These are phyloP conservation scores for Cyprinodon diabolis DNA, from an alignment of 2,797 vertebrate species.

Conservation along the genomic window DNA sequence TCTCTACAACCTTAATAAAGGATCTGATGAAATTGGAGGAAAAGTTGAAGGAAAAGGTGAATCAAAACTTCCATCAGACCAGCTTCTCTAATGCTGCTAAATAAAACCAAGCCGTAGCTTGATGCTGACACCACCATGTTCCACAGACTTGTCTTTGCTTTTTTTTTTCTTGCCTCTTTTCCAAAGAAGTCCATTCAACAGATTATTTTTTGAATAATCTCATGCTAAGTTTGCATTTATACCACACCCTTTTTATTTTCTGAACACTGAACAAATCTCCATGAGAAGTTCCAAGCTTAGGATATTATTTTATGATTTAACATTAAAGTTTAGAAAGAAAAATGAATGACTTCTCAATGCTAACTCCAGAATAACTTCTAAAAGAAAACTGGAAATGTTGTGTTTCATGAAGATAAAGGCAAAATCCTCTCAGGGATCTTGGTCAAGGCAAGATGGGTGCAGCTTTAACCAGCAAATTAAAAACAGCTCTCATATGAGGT, in stretches of 20 bases:
- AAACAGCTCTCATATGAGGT: slow-evolving; percentile 16
- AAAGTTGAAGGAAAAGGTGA: too few species aligned
- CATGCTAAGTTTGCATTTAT: too few species aligned
- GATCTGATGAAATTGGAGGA: too few species aligned
- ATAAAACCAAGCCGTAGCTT: background rate
- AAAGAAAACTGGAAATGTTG: background rate
- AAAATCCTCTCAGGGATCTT: background rate
- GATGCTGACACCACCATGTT: background rate
- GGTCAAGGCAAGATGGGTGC: background rate
- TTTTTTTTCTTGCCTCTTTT: background rate
- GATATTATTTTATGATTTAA: background rate
- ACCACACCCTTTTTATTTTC: background rate
- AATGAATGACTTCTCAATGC: background rate
- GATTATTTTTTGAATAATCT: background rate
- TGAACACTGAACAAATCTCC: background rate
- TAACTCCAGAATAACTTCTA: background rate
- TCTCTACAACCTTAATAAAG: too few species aligned
- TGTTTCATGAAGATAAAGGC: background rate
- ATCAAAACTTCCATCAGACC: too few species aligned
- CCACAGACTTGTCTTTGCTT: background rate
- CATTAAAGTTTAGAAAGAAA: background rate
- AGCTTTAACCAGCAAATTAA: background rate
- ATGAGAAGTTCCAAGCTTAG: background rate
- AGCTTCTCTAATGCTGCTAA: background rate
- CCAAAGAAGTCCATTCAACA: background rate